Percentiles rank a stretch among this genome's conserved stretches.
phyloP scores from a whole-genome alignment of 1,140 invertebrate genomes.

The Bombus difficillimus region DNA sequence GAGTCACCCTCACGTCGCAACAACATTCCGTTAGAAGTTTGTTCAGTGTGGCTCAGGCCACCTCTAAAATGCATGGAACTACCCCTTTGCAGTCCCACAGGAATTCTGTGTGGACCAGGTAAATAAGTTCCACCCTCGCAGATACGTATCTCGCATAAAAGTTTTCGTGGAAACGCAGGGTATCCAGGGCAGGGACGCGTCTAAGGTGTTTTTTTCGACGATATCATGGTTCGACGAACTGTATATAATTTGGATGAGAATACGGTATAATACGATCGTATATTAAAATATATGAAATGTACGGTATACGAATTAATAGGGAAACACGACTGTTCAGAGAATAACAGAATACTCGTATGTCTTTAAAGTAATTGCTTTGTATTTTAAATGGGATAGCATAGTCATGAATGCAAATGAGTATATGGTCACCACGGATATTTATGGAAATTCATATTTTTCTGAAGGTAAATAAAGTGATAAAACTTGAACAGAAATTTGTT shows the following conservation, averaged over 20 bases:
- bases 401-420: too few species aligned
- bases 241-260: background rate
- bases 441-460: too few species aligned
- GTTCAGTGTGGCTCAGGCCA: background rate
- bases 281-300: too few species aligned
- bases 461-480: too few species aligned
- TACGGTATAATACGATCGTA: background rate
- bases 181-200: background rate
- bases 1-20: background rate
- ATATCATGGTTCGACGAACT: background rate
- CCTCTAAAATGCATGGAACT: constrained; percentile 47
- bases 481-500: too few species aligned
- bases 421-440: too few species aligned
- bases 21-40: constrained; percentile 35
- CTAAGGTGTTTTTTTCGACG: background rate
- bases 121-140: constrained; percentile 37
- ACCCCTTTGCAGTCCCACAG: constrained; percentile 32
- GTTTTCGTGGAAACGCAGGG: background rate
- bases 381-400: too few species aligned
- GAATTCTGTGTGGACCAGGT: constrained; percentile 33
- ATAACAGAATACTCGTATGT: too few species aligned
- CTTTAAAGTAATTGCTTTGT: too few species aligned
- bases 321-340: too few species aligned
- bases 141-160: constrained; percentile 32
- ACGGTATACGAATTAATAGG: too few species aligned